These are phyloP conservation scores for Allygus modestus DNA, from an alignment of 2,888 invertebrate genomes.

Conservation along the genomic window DNA sequence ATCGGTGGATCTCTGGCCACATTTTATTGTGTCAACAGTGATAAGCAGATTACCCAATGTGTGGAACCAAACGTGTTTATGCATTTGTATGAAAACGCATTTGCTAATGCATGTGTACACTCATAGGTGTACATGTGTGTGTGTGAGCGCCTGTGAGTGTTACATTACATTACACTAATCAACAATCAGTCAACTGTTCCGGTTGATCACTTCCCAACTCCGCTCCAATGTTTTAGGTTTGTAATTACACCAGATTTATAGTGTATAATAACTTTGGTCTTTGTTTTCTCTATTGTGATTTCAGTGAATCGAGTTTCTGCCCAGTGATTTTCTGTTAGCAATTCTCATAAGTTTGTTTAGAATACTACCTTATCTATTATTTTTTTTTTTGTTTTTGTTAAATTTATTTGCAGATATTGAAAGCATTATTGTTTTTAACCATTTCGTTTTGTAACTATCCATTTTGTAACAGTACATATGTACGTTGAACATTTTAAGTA, in stretches of 20 bases:
- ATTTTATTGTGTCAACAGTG: not conserved
- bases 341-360: no score
- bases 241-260: not conserved
- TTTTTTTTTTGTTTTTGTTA: no score
- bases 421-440: no score
- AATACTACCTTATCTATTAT: no score
- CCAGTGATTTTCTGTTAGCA: no score
- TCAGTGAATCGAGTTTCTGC: not conserved
- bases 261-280: not conserved
- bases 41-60: not conserved
- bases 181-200: not conserved
- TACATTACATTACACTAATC: not conserved
- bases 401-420: no score
- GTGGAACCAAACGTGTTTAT: not conserved
- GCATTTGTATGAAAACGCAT: not conserved
- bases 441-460: no score
- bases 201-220: not conserved
- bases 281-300: not conserved
- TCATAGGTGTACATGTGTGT: not conserved
- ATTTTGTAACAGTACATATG: no score
- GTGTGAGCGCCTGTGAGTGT: not conserved
- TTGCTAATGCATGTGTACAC: not conserved
- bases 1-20: not conserved
- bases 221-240: not conserved
- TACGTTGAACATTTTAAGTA: no score